These are phyloP conservation scores for Hydropotes inermis DNA, from an alignment of 2,113 vertebrate genomes.

Conservation along the genomic window DNA sequence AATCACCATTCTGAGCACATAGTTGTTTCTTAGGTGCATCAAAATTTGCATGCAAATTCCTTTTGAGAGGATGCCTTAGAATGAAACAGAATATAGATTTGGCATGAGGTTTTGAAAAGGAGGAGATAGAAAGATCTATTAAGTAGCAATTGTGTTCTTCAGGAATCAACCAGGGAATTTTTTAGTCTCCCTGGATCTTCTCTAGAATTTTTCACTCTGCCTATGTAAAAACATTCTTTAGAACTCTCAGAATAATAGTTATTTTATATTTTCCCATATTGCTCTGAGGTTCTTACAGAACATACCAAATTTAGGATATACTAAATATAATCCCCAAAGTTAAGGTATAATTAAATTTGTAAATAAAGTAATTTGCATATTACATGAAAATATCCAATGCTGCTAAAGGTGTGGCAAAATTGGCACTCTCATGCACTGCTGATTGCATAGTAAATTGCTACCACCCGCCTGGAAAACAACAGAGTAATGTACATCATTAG, in stretches of 20 bases:
- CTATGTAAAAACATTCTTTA: constrained; percentile 51
- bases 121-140: neutral
- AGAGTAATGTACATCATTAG: neutral
- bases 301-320: neutral
- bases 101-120: neutral
- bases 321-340: neutral
- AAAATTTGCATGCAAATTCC: constrained; percentile 82
- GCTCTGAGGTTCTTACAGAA: neutral
- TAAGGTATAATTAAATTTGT: constrained; percentile 1
- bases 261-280: neutral
- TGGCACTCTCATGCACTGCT: neutral
- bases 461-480: neutral
- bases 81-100: constrained; percentile 72
- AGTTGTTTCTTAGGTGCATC: constrained; percentile 75
- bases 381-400: neutral
- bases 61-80: constrained; percentile 74
- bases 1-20: constrained; percentile 82
- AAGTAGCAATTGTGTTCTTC: constrained; percentile 18
- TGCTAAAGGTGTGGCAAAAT: neutral
- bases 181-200: constrained; percentile 27
- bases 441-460: neutral
- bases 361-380: constrained; percentile 24
- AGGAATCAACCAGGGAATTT: neutral
- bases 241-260: constrained; percentile 22
- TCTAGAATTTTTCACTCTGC: constrained; percentile 13